Evolutionary conservation across 1,140 invertebrate genomes (phyloP), one percentile per base, ranked within the genome.

Genomic region (Aphidius ervi): DNA sequence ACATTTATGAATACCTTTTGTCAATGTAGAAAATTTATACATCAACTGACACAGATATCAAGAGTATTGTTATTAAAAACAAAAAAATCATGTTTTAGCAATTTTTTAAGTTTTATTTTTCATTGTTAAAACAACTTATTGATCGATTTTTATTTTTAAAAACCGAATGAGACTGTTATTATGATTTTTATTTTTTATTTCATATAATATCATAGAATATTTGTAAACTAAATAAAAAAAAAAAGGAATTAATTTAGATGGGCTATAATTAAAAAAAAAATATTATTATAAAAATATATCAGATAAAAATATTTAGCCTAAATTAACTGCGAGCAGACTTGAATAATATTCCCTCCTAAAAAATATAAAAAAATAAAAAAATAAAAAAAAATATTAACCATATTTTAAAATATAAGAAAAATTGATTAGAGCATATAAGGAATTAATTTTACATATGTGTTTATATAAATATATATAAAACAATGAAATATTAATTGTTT

Each of bases 321-420:
- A 70, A 70, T 68, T 68, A 16, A 71, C 68, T 70, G 70, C 63
- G 68, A 68, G 71, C 71, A 72, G 72, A 78, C 70, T 76, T 61
- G 52, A 61, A 7, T 31, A 31, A 73, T 76, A 78, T 76, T 77
- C 75, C 77, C 74, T 77, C 75, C 77, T 73, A 73, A 67, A 74
- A 75, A 70, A 16, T 16, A 16, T 16, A 16, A 63, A 70, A 40
- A 65, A 68, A 65, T 65, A 63, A 61, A 67, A 58, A 61, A 62
- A 55, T 61, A 60, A 40, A 63, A 58, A 50, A 56, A 42, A 66
- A 68, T 63, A 65, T 48, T 61, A 61, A 61, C 56, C 59, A 9
- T 61, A 61, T 61, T 55, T 40, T 55, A 56, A 31, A 55, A 39
- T n/a, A 46, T 61, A 61, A 55, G 43, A 56, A 55, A 69, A 71